Percentiles rank a stretch among this genome's conserved stretches.
phyloP scores from a whole-genome alignment of 2,113 vertebrate species.

The Toxotes jaculatrix region DNA sequence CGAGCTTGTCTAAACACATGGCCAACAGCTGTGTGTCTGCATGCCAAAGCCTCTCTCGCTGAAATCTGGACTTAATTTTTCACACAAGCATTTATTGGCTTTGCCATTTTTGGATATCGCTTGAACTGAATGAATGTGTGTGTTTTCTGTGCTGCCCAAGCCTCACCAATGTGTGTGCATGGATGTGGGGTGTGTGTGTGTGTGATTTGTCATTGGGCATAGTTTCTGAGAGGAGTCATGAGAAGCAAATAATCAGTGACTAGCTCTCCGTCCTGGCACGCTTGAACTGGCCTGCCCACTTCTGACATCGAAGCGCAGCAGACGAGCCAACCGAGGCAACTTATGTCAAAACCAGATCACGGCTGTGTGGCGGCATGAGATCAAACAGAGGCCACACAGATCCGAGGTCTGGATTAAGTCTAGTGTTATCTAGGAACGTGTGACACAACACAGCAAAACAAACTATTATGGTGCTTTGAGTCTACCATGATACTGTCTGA shows the following conservation, averaged over 20 bases:
- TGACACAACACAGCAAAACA: slow-evolving; percentile 19
- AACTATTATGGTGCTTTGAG: slow-evolving; percentile 13
- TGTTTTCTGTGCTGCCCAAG: slow-evolving; percentile 21
- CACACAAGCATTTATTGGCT: slow-evolving; percentile 57
- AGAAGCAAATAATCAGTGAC: slow-evolving; percentile 60
- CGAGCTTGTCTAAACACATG: slow-evolving; percentile 57
- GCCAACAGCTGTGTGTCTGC: slow-evolving; percentile 66
- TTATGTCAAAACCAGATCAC: slow-evolving; percentile 8
- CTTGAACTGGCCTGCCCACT: slow-evolving; percentile 22
- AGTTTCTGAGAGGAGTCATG: slow-evolving; percentile 73
- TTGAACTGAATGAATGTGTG: slow-evolving; percentile 23
- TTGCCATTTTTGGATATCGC: slow-evolving; percentile 76
- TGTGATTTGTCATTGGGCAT: slow-evolving; percentile 61
- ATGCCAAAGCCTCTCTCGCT: slow-evolving; percentile 44
- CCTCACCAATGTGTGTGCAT: not conserved
- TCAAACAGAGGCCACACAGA: slow-evolving; percentile 17
- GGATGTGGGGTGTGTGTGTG: slow-evolving; percentile 7
- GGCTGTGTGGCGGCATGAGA: slow-evolving; percentile 12
- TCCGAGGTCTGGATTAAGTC: not conserved
- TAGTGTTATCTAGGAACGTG: slow-evolving; percentile 9
- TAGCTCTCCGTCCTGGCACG: slow-evolving; percentile 31
- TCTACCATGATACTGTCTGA: not conserved
- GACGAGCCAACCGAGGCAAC: slow-evolving; percentile 17
- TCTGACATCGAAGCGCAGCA: slow-evolving; percentile 38
- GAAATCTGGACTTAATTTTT: slow-evolving; percentile 64